phyloP scores from a whole-genome alignment of 2,888 invertebrate genomes.

The Zhuqinia jingwanae region DNA sequence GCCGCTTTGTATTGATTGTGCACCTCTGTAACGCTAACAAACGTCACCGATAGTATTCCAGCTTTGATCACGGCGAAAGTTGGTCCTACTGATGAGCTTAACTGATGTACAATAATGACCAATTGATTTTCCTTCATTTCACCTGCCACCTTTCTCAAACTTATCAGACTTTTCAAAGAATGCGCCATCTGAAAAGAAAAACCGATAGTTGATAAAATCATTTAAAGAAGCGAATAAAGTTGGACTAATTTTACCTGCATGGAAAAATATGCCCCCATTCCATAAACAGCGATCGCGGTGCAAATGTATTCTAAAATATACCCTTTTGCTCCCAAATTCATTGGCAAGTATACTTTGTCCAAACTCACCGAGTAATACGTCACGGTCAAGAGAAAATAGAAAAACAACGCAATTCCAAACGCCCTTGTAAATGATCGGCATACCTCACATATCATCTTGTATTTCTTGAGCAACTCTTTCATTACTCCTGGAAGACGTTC shows the following conservation, averaged over 20 bases:
- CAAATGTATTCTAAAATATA: constrained; percentile 79
- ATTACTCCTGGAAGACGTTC: background rate
- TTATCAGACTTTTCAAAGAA: background rate
- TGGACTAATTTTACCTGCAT: background rate
- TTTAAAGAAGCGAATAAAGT: background rate
- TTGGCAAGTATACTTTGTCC: background rate
- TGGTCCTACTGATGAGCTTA: background rate
- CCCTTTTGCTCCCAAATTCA: constrained; percentile 79
- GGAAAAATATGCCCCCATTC: background rate
- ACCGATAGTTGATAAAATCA: background rate
- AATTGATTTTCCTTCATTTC: background rate
- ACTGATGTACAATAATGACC: background rate
- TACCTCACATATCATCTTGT: background rate
- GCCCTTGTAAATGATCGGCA: background rate
- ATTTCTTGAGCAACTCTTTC: background rate
- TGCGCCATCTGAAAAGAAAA: background rate
- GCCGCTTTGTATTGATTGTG: no score
- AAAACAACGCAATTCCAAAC: background rate
- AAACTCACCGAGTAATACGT: constrained; percentile 5
- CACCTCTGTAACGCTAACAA: background rate
- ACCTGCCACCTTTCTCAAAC: background rate
- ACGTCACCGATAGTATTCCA: background rate
- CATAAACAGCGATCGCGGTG: background rate
- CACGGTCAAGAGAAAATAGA: background rate
- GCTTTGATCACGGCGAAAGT: background rate